phyloP scores from a whole-genome alignment of 1,140 invertebrate species.

The Aphidius ervi region DNA sequence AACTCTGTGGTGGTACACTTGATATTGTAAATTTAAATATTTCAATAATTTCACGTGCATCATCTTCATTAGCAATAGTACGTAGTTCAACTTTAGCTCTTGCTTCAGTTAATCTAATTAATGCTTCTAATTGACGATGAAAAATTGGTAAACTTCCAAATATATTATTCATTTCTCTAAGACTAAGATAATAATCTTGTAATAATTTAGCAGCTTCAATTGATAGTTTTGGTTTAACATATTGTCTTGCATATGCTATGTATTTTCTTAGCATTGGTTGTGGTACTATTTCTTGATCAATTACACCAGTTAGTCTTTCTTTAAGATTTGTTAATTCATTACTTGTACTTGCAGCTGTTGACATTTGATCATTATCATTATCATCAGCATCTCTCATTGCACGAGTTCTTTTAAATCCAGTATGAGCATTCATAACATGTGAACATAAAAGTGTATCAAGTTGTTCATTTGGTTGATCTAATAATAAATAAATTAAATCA shows the following conservation, averaged over 20 bases:
- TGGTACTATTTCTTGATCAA: background rate
- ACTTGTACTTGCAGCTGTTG: background rate
- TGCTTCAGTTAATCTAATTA: constrained; percentile 85
- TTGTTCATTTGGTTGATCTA: constrained; percentile 79
- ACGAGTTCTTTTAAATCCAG: constrained; percentile 12
- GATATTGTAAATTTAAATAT: constrained; percentile 78
- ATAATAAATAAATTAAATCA: constrained; percentile 86
- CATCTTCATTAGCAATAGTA: constrained; percentile 69
- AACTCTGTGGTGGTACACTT: constrained; percentile 62
- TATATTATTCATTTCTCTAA: constrained; percentile 65
- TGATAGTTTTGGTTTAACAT: constrained; percentile 78
- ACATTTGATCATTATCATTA: background rate
- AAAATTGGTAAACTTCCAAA: constrained; percentile 70
- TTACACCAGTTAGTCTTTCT: background rate
- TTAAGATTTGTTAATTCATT: background rate
- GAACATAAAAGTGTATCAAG: constrained; percentile 74
- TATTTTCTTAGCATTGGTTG: constrained; percentile 65
- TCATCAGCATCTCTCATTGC: background rate
- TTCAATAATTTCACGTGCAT: constrained; percentile 84
- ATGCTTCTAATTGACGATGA: constrained; percentile 79
- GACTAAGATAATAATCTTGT: constrained; percentile 78
- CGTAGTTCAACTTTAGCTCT: constrained; percentile 81
- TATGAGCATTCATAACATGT: constrained; percentile 76
- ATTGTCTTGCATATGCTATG: constrained; percentile 85
- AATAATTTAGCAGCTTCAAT: constrained; percentile 65